phyloP scores from a whole-genome alignment of 2,888 invertebrate genomes.

The Monopis laevigella region DNA sequence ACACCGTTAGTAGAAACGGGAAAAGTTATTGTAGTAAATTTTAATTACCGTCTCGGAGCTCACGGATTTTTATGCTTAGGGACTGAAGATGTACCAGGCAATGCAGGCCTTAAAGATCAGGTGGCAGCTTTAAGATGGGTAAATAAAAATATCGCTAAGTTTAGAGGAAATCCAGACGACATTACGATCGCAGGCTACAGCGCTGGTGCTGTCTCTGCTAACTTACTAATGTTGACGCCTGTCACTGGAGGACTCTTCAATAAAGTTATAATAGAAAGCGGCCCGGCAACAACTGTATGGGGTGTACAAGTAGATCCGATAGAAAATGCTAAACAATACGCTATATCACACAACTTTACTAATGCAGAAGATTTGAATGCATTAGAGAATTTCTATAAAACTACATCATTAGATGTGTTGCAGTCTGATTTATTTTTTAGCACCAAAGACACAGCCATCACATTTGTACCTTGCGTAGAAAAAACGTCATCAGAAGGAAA shows the following conservation, averaged over 20 bases:
- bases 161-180: constrained; percentile 41
- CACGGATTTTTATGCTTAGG: constrained; percentile 32
- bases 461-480: constrained; percentile 13
- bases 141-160: constrained; percentile 33
- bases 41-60: constrained; percentile 25
- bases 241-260: constrained; percentile 32
- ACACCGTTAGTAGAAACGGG: constrained; percentile 17
- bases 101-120: constrained; percentile 45
- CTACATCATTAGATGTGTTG: constrained; percentile 25
- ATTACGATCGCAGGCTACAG: constrained; percentile 37
- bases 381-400: constrained; percentile 33
- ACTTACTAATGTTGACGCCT: constrained; percentile 34
- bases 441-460: constrained; percentile 11
- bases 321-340: constrained; percentile 31
- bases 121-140: constrained; percentile 37
- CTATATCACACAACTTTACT: constrained; percentile 24
- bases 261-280: constrained; percentile 37
- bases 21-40: constrained; percentile 21
- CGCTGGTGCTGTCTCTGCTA: constrained; percentile 35
- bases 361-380: constrained; percentile 27
- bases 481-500: background rate
- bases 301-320: constrained; percentile 33
- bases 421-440: constrained; percentile 13
- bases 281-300: constrained; percentile 25
- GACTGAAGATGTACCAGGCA: constrained; percentile 28